Evolutionary conservation across 2,888 invertebrate species (phyloP).

Genomic region (Uropetala carovei): DNA sequence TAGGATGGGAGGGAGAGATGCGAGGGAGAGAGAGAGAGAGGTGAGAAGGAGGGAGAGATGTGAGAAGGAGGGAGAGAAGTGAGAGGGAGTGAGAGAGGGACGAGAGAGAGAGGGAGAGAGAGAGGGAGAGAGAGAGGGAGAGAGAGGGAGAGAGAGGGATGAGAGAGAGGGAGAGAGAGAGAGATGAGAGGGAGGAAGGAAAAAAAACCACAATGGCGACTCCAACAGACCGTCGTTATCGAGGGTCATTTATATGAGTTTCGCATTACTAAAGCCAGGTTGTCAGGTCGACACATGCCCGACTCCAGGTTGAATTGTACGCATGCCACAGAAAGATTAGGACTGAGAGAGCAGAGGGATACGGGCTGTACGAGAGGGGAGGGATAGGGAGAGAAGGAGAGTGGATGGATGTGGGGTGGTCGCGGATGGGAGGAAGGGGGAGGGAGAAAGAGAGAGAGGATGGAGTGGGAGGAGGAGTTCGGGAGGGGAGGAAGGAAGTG

Average conservation of each 20-base stretch:
- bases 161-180: background rate
- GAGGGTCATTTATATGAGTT: slow-evolving; percentile 63
- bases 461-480: background rate
- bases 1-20: background rate
- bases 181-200: background rate
- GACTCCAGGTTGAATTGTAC: slow-evolving; percentile 58
- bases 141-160: background rate
- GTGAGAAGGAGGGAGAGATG: background rate
- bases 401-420: background rate
- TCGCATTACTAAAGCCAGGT: slow-evolving; percentile 63
- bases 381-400: background rate
- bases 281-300: slow-evolving; percentile 62
- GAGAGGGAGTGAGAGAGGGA: background rate
- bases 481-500: slow-evolving; percentile 33
- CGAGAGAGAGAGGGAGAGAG: background rate
- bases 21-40: background rate
- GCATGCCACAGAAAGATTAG: slow-evolving; percentile 62
- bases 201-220: slow-evolving; percentile 53
- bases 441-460: background rate
- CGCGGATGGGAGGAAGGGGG: background rate
- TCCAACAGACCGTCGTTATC: slow-evolving; percentile 57
- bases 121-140: background rate
- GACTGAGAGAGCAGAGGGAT: slow-evolving; percentile 36
- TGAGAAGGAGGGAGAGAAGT: background rate
- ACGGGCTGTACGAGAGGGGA: slow-evolving; percentile 3